These are phyloP conservation scores for Drosophila barbarae DNA, from an alignment of 2,888 invertebrate species.

Conservation along the genomic window DNA sequence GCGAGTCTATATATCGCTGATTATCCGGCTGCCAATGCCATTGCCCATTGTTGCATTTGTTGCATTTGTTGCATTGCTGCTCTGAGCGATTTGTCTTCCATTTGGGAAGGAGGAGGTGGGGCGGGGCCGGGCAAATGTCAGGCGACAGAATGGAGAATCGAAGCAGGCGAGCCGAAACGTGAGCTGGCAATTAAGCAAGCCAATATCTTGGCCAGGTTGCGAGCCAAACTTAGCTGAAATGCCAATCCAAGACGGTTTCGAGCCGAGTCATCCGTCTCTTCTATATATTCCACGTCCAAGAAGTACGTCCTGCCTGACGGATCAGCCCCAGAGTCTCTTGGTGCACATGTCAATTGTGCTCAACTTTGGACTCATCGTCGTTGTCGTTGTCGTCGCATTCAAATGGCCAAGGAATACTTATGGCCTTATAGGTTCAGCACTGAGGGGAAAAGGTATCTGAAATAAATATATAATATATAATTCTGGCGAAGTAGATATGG, in stretches of 20 bases:
- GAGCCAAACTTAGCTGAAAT: conserved; percentile 30
- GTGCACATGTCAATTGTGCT: conserved; percentile 11
- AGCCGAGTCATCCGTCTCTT: conserved; percentile 15
- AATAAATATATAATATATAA: not conserved
- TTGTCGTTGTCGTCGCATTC: conserved; percentile 3
- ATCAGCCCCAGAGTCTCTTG: conserved; percentile 2
- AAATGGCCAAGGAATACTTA: conserved; percentile 7
- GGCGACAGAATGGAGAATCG: conserved; percentile 61
- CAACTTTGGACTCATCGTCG: conserved; percentile 11
- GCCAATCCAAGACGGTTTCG: conserved; percentile 24
- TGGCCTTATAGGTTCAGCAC: conserved; percentile 11
- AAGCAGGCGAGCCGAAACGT: conserved; percentile 67
- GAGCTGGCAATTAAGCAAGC: conserved; percentile 71
- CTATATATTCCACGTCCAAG: conserved; percentile 10
- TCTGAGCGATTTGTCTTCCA: conserved; percentile 67
- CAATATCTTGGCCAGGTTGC: conserved; percentile 25
- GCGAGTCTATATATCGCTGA: conserved; percentile 47
- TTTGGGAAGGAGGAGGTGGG: conserved; percentile 8
- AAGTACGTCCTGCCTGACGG: conserved; percentile 4
- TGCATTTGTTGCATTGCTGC: conserved; percentile 31
- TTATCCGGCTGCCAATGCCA: conserved; percentile 66
- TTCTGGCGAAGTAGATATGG: not conserved
- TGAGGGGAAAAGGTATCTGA: conserved; percentile 2
- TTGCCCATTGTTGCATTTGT: conserved; percentile 39
- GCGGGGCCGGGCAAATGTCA: conserved; percentile 62